Percentiles rank a stretch among this genome's conserved stretches.
Evolutionary conservation across 1,140 invertebrate species (phyloP).

Genomic region (Anadara kagoshimensis): DNA sequence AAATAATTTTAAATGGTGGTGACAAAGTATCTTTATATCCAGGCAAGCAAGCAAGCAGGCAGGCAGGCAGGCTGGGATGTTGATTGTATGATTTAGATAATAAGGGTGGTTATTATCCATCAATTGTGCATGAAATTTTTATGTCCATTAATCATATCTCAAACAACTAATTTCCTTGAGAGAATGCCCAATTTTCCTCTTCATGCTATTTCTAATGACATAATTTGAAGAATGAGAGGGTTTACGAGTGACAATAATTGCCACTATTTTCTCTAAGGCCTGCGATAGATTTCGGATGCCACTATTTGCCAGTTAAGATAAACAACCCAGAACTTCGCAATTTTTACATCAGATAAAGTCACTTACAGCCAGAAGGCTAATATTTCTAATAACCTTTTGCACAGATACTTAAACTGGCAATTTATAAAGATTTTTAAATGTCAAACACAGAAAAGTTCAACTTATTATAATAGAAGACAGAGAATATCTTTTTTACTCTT

Average conservation of each 20-base stretch:
- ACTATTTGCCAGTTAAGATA: neutral
- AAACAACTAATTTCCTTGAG: constrained; percentile 39
- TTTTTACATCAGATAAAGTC: too few relatives aligned
- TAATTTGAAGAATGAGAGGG: constrained; percentile 31
- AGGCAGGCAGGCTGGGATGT: too few relatives aligned
- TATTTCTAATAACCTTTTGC: constrained; percentile 5
- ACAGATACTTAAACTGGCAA: neutral
- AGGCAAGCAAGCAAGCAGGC: too few relatives aligned
- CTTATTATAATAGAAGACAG: neutral
- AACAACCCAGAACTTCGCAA: neutral
- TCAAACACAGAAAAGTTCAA: neutral
- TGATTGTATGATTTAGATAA: too few relatives aligned
- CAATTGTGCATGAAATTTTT: constrained; percentile 42
- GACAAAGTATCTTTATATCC: too few relatives aligned
- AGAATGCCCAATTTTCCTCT: constrained; percentile 37
- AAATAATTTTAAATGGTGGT: too few relatives aligned
- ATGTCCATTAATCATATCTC: constrained; percentile 23
- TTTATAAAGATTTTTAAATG: constrained; percentile 12
- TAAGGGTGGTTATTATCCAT: constrained; percentile 14
- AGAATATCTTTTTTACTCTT: too few relatives aligned
- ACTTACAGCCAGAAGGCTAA: constrained; percentile 12
- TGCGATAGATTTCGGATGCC: constrained; percentile 12
- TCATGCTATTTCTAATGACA: constrained; percentile 30
- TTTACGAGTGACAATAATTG: constrained; percentile 35
- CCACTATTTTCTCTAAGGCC: constrained; percentile 30